Evolutionary conservation across 2,113 vertebrate species (phyloP).

Genomic region (Sphyrna mokarran): DNA sequence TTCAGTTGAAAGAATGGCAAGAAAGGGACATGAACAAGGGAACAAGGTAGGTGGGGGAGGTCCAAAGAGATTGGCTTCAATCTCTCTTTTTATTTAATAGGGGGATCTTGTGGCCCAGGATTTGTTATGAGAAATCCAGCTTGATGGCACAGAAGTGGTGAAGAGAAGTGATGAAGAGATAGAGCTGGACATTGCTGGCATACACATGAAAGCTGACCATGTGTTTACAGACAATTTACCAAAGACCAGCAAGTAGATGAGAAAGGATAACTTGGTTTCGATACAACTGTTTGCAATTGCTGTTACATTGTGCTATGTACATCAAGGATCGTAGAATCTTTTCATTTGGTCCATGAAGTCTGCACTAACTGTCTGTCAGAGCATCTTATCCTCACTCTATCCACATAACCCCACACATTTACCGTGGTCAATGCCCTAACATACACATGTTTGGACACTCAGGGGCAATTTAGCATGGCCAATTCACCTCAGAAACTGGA

Average conservation of each 20-base stretch:
- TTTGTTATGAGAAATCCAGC: neutral
- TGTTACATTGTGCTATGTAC: neutral
- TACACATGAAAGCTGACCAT: neutral
- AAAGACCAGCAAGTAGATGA: neutral
- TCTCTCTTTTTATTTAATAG: neutral
- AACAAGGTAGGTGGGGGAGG: neutral
- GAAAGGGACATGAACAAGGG: too few species aligned
- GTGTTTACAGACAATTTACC: neutral
- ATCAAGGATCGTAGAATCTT: neutral
- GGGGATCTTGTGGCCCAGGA: neutral
- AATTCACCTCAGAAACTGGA: too few species aligned
- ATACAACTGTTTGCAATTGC: neutral
- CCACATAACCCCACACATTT: too few species aligned
- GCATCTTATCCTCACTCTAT: too few species aligned
- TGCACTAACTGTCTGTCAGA: too few species aligned
- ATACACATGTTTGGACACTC: too few species aligned
- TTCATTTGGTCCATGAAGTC: too few species aligned
- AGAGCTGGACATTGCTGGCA: neutral
- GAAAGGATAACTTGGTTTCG: neutral
- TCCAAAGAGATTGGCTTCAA: neutral
- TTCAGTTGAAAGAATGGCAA: neutral
- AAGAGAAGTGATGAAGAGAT: neutral
- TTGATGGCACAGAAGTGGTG: neutral
- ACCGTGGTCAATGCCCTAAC: too few species aligned
- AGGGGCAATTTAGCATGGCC: too few species aligned